phyloP scores from a whole-genome alignment of 1,140 invertebrate genomes.

The Saxidomus purpurata region DNA sequence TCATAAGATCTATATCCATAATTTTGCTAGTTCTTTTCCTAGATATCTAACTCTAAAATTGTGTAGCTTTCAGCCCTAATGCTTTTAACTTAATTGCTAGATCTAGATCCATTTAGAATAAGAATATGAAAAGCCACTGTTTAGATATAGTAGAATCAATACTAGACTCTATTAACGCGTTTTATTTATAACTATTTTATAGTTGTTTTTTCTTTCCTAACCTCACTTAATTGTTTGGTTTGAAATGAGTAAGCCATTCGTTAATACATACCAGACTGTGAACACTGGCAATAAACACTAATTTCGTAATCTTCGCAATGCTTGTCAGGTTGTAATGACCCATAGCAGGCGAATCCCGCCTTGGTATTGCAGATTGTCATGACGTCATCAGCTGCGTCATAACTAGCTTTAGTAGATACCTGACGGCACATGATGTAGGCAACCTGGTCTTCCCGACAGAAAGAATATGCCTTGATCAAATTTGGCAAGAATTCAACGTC shows the following conservation, averaged over 20 bases:
- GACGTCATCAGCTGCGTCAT: conserved; percentile 45
- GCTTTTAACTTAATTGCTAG: too few relatives aligned
- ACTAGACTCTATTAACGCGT: too few relatives aligned
- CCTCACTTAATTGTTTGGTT: not conserved
- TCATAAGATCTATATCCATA: too few relatives aligned
- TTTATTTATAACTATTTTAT: too few relatives aligned
- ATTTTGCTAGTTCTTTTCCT: too few relatives aligned
- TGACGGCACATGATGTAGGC: conserved; percentile 65
- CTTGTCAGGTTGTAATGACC: conserved; percentile 51
- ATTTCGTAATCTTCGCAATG: conserved; percentile 71
- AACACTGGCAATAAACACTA: conserved; percentile 72
- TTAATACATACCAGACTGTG: not conserved
- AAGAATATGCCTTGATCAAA: conserved; percentile 67
- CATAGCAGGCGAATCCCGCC: conserved; percentile 70
- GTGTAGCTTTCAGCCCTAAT: too few relatives aligned
- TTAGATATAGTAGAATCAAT: too few relatives aligned
- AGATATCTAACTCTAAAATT: too few relatives aligned
- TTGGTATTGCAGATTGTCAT: conserved; percentile 64
- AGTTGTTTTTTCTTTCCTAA: too few relatives aligned
- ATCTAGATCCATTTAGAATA: too few relatives aligned
- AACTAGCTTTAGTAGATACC: conserved; percentile 39
- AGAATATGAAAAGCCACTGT: too few relatives aligned
- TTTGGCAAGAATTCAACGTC: conserved; percentile 73
- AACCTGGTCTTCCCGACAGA: conserved; percentile 63
- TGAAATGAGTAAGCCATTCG: not conserved